Percentiles rank a stretch among this genome's conserved stretches.
These are phyloP conservation scores for Leucopsar rothschildi DNA, from an alignment of 2,113 vertebrate species.

Conservation along the genomic window DNA sequence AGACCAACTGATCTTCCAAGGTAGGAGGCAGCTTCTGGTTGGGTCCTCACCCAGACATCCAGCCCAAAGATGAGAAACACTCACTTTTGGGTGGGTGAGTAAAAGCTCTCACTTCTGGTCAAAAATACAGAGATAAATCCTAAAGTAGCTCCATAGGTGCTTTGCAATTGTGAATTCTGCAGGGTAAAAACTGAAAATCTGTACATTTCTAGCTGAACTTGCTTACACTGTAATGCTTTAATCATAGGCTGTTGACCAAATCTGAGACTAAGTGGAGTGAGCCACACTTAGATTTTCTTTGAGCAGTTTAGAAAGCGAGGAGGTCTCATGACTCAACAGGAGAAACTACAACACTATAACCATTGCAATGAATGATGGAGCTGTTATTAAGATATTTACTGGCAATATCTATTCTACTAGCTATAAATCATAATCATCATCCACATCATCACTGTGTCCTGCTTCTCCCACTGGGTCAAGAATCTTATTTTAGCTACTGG, in stretches of 20 bases:
- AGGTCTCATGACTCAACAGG: neutral
- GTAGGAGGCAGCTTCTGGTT: neutral
- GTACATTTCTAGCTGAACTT: neutral
- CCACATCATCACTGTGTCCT: neutral
- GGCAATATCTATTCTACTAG: neutral
- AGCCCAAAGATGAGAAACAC: neutral
- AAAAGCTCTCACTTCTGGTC: neutral
- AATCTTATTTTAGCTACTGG: neutral
- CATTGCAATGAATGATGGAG: neutral
- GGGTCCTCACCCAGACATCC: neutral
- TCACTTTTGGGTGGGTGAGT: neutral
- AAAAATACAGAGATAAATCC: neutral
- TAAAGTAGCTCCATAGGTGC: neutral
- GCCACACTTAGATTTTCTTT: neutral
- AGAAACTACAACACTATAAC: rapidly evolving
- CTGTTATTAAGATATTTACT: neutral
- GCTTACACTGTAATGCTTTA: neutral
- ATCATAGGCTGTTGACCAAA: neutral
- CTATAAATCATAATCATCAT: neutral
- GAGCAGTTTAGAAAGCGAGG: neutral
- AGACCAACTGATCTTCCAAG: neutral
- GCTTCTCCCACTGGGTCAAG: neutral
- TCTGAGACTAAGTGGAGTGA: neutral
- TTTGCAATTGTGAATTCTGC: neutral
- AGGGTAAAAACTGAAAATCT: neutral